These are phyloP conservation scores for Magallana ariakensis DNA, from an alignment of 1,140 invertebrate species.

Conservation along the genomic window DNA sequence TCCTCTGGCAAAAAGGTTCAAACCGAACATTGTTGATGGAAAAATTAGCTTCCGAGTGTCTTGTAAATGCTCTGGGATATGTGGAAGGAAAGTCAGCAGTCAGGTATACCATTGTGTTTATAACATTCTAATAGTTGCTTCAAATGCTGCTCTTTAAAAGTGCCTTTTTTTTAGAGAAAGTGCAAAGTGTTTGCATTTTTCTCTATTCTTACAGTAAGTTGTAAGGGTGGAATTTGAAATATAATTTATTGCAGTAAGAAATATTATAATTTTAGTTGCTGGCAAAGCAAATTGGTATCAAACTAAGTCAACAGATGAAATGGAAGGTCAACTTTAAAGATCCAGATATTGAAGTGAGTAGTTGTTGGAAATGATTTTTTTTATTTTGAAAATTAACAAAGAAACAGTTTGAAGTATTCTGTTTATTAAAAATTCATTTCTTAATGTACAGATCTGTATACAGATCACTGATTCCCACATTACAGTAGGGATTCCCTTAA, in stretches of 20 bases:
- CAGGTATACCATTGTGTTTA: background rate
- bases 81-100: background rate
- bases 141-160: too few relatives aligned
- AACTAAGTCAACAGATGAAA: conserved; percentile 1
- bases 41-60: background rate
- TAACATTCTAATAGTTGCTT: too few relatives aligned
- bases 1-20: background rate
- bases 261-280: background rate
- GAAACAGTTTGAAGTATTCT: too few relatives aligned
- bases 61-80: background rate
- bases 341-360: conserved; percentile 28
- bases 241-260: too few relatives aligned
- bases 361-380: too few relatives aligned
- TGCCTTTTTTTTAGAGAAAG: too few relatives aligned
- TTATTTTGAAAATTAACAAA: too few relatives aligned
- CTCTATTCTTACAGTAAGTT: too few relatives aligned
- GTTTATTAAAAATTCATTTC: background rate
- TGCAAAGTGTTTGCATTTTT: too few relatives aligned
- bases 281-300: conserved; percentile 19
- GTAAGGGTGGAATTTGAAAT: too few relatives aligned
- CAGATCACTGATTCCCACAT: background rate
- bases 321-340: conserved; percentile 1
- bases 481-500: background rate
- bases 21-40: background rate
- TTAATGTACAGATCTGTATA: background rate